Evolutionary conservation across 2,113 vertebrate species (phyloP).

Genomic region (Charina bottae): DNA sequence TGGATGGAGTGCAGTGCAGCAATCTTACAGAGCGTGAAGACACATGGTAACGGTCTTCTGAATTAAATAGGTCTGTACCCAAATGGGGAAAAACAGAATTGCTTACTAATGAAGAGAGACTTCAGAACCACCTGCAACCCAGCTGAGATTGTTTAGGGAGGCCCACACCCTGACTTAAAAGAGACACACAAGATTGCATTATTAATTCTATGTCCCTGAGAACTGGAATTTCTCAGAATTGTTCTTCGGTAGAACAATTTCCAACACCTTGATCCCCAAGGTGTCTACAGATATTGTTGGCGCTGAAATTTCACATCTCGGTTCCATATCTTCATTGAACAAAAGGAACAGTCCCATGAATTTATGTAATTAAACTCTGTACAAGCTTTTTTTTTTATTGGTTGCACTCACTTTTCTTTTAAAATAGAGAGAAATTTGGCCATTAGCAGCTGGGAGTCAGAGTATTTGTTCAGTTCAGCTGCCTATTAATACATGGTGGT

Average conservation of each 20-base stretch:
- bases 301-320: neutral
- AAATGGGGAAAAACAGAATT: neutral
- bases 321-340: neutral
- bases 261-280: neutral
- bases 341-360: neutral
- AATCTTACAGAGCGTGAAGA: neutral
- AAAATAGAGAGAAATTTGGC: neutral
- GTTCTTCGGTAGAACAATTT: neutral
- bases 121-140: neutral
- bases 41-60: neutral
- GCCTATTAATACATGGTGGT: slow-evolving; percentile 15
- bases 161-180: neutral
- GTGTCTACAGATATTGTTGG: neutral
- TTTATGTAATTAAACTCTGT: neutral
- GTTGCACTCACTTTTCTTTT: neutral
- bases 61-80: neutral
- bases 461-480: slow-evolving; percentile 21
- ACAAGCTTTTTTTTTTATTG: neutral
- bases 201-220: neutral
- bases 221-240: neutral
- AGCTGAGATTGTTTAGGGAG: neutral
- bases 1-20: neutral
- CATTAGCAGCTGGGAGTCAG: slow-evolving; percentile 25
- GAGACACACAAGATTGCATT: neutral
- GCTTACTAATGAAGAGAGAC: neutral